Conservation (phyloP, 2,888 invertebrate genomes). For the Tyria jacobaeae region DNA sequence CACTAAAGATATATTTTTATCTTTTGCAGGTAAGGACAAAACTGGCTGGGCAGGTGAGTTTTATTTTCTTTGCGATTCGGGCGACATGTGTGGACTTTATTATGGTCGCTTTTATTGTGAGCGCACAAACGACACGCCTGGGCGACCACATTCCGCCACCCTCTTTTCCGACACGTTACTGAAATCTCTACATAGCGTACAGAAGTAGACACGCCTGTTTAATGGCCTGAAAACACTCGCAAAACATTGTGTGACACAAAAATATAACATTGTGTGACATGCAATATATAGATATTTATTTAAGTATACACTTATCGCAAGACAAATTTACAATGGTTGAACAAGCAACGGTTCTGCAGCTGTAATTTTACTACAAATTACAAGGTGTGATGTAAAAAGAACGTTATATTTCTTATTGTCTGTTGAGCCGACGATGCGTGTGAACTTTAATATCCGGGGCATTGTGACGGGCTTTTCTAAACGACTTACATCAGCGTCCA, state of each 20-base stretch:
- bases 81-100: slow-evolving; percentile 79
- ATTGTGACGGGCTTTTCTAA: slow-evolving; percentile 58
- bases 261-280: slow-evolving; percentile 30
- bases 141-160: slow-evolving; percentile 53
- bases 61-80: slow-evolving; percentile 70
- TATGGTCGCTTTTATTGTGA: slow-evolving; percentile 70
- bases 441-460: slow-evolving; percentile 61
- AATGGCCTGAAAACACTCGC: slow-evolving; percentile 33
- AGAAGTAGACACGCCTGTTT: slow-evolving; percentile 34
- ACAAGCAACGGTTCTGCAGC: slow-evolving; percentile 60
- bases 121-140: slow-evolving; percentile 53
- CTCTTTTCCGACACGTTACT: slow-evolving; percentile 47
- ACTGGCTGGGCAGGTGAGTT: slow-evolving; percentile 69
- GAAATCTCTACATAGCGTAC: slow-evolving; percentile 48
- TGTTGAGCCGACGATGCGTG: slow-evolving; percentile 68
- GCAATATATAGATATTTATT: slow-evolving; percentile 61
- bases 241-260: slow-evolving; percentile 37
- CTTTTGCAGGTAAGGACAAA: slow-evolving; percentile 76
- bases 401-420: slow-evolving; percentile 63
- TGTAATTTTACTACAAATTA: slow-evolving; percentile 67
- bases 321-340: slow-evolving; percentile 65
- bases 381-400: slow-evolving; percentile 60
- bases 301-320: slow-evolving; percentile 62
- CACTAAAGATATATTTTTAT: slow-evolving; percentile 69
- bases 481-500: slow-evolving; percentile 61